Conservation (phyloP, 2,113 vertebrate species). For the Sinocyclocheilus rhinocerous region DNA sequence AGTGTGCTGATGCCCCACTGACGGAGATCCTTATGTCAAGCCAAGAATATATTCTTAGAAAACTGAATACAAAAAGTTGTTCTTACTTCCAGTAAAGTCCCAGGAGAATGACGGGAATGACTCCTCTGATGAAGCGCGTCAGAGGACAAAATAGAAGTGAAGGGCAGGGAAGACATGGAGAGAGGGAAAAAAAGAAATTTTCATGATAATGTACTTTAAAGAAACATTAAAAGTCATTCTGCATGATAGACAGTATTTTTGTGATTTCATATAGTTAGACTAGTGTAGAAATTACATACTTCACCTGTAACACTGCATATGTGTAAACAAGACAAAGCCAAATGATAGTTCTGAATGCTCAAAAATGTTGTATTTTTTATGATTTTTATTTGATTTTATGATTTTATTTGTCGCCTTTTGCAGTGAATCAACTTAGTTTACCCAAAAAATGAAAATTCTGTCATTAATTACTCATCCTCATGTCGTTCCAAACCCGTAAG, state of each 20-base stretch:
- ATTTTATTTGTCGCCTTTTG: too few species aligned
- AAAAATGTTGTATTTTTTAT: background rate
- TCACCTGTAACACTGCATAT: background rate
- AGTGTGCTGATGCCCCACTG: background rate
- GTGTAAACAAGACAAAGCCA: background rate
- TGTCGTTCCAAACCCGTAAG: too few species aligned
- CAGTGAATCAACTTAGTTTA: too few species aligned
- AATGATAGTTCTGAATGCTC: background rate
- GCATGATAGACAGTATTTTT: background rate
- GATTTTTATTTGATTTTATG: too few species aligned
- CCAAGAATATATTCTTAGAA: background rate
- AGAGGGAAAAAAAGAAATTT: conserved; percentile 7
- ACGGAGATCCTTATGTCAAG: background rate
- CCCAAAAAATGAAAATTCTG: too few species aligned
- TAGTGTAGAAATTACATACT: background rate
- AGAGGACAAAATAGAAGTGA: background rate
- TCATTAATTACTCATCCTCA: too few species aligned
- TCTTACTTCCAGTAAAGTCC: conserved; percentile 85
- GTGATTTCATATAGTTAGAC: background rate
- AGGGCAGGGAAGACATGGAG: conserved; percentile 1
- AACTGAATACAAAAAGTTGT: conserved; percentile 1
- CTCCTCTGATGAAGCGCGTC: conserved; percentile 74
- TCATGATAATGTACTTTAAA: background rate
- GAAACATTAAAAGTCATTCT: background rate
- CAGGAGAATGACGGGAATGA: conserved; percentile 77